These are phyloP conservation scores for Psococerastis gibbosa DNA, from an alignment of 2,888 invertebrate species.

Conservation along the genomic window DNA sequence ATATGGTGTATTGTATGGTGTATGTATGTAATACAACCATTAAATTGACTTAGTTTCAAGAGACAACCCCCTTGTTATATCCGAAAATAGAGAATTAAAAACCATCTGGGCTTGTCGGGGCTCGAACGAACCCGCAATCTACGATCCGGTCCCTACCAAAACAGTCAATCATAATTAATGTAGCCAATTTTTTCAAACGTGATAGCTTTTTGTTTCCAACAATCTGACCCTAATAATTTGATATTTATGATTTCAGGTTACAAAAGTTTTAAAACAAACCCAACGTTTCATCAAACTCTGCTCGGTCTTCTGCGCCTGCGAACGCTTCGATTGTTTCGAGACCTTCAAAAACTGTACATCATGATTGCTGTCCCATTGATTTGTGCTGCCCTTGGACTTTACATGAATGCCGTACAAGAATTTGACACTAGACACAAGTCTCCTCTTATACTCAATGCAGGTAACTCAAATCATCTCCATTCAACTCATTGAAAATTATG, in stretches of 20 bases:
- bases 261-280: constrained; percentile 27
- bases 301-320: constrained; percentile 47
- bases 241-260: constrained; percentile 3
- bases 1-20: too few species aligned
- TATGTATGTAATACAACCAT: too few species aligned
- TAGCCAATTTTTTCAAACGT: background rate
- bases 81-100: too few species aligned
- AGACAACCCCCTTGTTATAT: too few species aligned
- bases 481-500: too few species aligned
- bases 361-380: constrained; percentile 50
- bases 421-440: constrained; percentile 42
- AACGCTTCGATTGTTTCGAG: constrained; percentile 42
- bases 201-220: background rate
- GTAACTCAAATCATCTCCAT: too few species aligned
- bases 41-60: too few species aligned
- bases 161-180: too few species aligned
- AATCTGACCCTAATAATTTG: constrained; percentile 7
- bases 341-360: constrained; percentile 51
- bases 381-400: constrained; percentile 47
- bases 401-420: constrained; percentile 40
- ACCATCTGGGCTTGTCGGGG: too few species aligned
- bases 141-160: too few species aligned
- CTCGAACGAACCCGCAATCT: too few species aligned
- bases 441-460: constrained; percentile 37
- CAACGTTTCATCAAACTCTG: constrained; percentile 40